Conservation (phyloP, 2,113 vertebrate genomes). For the Mobula hypostoma region DNA sequence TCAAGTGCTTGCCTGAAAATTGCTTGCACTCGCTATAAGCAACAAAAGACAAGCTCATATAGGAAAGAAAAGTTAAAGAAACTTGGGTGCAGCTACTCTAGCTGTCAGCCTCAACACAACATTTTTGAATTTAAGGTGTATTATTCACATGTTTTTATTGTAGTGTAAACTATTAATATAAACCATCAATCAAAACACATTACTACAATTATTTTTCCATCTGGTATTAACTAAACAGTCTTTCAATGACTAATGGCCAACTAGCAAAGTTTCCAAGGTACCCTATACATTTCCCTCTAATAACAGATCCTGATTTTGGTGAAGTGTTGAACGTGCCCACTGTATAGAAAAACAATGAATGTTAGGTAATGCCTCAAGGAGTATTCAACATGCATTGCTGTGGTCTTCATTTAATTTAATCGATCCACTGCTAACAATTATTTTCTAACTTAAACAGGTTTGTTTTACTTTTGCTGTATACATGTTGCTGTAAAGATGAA, state of each 20-base stretch:
- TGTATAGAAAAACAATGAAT: slow-evolving; percentile 20
- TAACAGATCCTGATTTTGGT: background rate
- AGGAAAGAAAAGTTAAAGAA: slow-evolving; percentile 18
- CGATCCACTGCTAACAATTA: background rate
- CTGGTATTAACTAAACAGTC: slow-evolving; percentile 56
- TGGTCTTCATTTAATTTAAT: slow-evolving; percentile 26
- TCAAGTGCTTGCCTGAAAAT: slow-evolving; percentile 30
- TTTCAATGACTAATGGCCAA: slow-evolving; percentile 57
- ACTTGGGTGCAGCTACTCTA: background rate
- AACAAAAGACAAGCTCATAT: background rate
- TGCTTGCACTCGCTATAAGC: background rate
- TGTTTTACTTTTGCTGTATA: slow-evolving; percentile 5
- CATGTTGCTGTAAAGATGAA: slow-evolving; percentile 10
- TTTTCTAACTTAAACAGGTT: slow-evolving; percentile 4
- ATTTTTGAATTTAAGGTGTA: background rate
- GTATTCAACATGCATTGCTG: slow-evolving; percentile 15
- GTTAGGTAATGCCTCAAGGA: slow-evolving; percentile 20
- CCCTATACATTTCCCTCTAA: background rate
- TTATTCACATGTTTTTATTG: slow-evolving; percentile 62
- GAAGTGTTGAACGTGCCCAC: background rate
- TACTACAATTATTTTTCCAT: slow-evolving; percentile 58
- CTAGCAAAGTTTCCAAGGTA: slow-evolving; percentile 38
- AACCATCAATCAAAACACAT: slow-evolving; percentile 61
- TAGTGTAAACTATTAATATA: slow-evolving; percentile 69
- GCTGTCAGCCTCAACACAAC: background rate